Base-by-base conservation (phyloP, 2,797 vertebrate species). In the Anomalospiza imberbis region DNA sequence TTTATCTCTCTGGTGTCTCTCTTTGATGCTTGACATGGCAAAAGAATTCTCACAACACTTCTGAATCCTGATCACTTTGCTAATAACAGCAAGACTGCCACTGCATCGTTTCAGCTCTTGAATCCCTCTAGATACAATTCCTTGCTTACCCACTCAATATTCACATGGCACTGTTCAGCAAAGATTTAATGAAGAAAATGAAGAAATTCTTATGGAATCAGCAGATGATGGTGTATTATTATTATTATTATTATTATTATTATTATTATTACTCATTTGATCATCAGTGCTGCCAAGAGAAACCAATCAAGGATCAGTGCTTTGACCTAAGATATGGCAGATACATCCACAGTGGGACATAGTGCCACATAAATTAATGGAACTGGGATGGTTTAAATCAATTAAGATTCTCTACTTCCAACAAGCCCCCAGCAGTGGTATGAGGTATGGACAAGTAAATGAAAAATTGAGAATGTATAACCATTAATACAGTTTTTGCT, bases 1-100 rank as follows among this genome's bases (percentile, higher is more conserved):
- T 94, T 95, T 92, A 89, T 96, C 83, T 96, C 78, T 93, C 66
- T 68, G 15, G 57, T 89, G 72, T 92, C 34, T 94, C 24, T 84
- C 90, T 95, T 87, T 97, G 93, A 94, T 91, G 73, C 80, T 17
- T 93, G 82, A 93, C 74, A 63, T 74, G 92, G 92, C 73, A 95
- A 94, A 96, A 96, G 78, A 89, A 91, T 89, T 91, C 84, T 83
- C 65, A 50, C 17, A 89, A 65, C 2, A 2, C 50, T 95, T 92
- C 72, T 81, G 71, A 95, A 79, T 94, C 71, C 85, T 58, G 42
- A 93, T 88, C 79, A 85, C 53, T 92, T 88, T 71, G 68, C 86
- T 91, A 93, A 80, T 92, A 95, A 78, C 76, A 88, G 62, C 72
- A 86, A 71, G 71, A 81, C 14, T 0, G 0, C 29, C 26, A 40